A percentile compares a stretch with the other conserved stretches of the same genome.
These are phyloP conservation scores for Anastatus disparis DNA, from an alignment of 1,140 invertebrate genomes.

Conservation along the genomic window DNA sequence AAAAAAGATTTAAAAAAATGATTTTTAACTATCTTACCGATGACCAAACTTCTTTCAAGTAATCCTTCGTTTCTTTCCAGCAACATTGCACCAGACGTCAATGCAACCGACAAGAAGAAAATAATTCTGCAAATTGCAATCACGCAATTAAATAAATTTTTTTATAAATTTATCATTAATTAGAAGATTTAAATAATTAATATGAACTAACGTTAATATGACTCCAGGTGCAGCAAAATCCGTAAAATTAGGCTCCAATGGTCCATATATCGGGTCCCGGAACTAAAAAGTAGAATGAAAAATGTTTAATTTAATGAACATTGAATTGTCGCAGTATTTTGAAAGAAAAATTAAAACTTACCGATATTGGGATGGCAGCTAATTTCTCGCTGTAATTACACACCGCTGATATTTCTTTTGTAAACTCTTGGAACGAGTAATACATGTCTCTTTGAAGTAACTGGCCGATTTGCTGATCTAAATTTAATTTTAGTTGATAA, in stretches of 20 bases:
- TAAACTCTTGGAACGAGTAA: slow-evolving; percentile 78
- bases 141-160: not conserved
- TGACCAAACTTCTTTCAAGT: slow-evolving; percentile 86
- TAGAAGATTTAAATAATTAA: not conserved
- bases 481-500: no score
- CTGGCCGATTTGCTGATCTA: slow-evolving; percentile 92
- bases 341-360: slow-evolving; percentile 55
- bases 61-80: slow-evolving; percentile 92
- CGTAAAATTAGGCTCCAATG: slow-evolving; percentile 86
- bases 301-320: not conserved
- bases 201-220: slow-evolving; percentile 82
- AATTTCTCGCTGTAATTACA: slow-evolving; percentile 80
- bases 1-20: slow-evolving; percentile 10
- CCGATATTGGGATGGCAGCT: slow-evolving; percentile 76
- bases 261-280: slow-evolving; percentile 86
- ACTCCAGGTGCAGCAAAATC: slow-evolving; percentile 95
- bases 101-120: slow-evolving; percentile 92
- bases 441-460: slow-evolving; percentile 81
- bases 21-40: slow-evolving; percentile 68
- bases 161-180: not conserved
- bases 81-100: slow-evolving; percentile 91
- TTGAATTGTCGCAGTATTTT: not conserved
- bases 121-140: slow-evolving; percentile 78
- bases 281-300: slow-evolving; percentile 65
- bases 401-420: slow-evolving; percentile 71